Base-by-base conservation (phyloP, 1,140 invertebrate genomes). In the Sycobia sp. region DNA sequence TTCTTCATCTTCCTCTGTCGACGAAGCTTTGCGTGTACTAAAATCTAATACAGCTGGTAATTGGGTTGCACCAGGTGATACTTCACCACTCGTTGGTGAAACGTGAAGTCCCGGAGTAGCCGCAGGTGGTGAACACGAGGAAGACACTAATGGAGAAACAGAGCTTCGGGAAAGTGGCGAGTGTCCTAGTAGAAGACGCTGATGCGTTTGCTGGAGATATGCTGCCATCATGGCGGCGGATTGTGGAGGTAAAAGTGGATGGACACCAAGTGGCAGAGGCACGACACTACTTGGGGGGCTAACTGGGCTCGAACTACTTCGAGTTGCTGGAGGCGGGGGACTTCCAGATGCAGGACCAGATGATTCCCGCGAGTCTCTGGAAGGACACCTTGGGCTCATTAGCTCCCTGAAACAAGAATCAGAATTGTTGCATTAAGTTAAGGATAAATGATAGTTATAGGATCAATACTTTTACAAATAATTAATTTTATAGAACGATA, bases 171-270 rank as follows among this genome's bases (percentile, higher is more conserved):
- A 88, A 57, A 90, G 77, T 0, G 89, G 90, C 65, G 90, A 91
- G 11, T 83, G 80, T 38, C 89, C 89, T 68, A 92, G 85, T 51
- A 92, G 84, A n/a, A 91, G 83, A 43, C 90, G 85, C 77, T 92
- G 90, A 53, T 84, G 83, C 32, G 84, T 84, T 66, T 90, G 89
- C 56, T 87, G 87, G 36, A 91, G 83, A 73, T 91, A 91, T 0
- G 90, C 90, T 10, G 90, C 90, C 83, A 91, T 89, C 49, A 82
- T 76, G 2, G 89, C 89, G 5, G 90, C 90, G 2, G 90, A 89
- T 73, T 91, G 89, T 18, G 88, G 85, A n/a, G 89, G 89, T 68
- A 90, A 73, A 11, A 90, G 80, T 0, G 88, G 74, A 62, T 82
- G 79, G 43, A 69, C 70, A 46, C 75, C 77, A 63, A 82, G 71